Evolutionary conservation across 2,113 vertebrate genomes (phyloP).

Genomic region (Perognathus longimembris): DNA sequence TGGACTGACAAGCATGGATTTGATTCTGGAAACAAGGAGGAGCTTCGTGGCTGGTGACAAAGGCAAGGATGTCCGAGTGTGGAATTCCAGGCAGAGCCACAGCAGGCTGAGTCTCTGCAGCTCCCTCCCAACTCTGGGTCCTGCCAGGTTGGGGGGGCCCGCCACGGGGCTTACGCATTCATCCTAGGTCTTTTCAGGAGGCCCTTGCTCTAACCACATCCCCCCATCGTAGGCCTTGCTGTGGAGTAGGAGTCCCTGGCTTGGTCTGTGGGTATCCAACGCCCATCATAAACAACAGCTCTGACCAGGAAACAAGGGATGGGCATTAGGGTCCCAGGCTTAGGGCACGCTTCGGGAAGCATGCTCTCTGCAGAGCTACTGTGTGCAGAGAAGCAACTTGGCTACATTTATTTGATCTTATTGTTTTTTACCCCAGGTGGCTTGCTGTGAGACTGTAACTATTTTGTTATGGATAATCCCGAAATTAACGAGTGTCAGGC

Average conservation of each 20-base stretch:
- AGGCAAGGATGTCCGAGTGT: neutral
- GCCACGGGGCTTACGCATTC: neutral
- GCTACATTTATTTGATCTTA: neutral
- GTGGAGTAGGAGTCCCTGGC: neutral
- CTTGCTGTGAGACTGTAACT: neutral
- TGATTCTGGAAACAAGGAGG: neutral
- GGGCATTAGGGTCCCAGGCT: no score
- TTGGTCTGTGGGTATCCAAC: neutral
- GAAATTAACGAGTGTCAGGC: neutral
- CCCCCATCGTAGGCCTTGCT: neutral
- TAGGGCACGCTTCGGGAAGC: neutral
- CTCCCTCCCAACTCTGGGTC: neutral
- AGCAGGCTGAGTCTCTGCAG: neutral
- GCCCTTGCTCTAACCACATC: neutral
- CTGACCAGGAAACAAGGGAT: neutral
- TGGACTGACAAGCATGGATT: neutral
- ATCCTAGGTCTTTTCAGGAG: neutral
- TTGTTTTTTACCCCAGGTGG: neutral
- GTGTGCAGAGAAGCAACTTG: neutral
- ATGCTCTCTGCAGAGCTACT: neutral
- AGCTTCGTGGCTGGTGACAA: neutral
- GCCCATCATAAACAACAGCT: neutral
- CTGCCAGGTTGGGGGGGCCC: neutral
- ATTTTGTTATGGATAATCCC: neutral
- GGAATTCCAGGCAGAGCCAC: neutral